Conservation (phyloP, 2,888 invertebrate genomes). For the Lathronympha strigana region DNA sequence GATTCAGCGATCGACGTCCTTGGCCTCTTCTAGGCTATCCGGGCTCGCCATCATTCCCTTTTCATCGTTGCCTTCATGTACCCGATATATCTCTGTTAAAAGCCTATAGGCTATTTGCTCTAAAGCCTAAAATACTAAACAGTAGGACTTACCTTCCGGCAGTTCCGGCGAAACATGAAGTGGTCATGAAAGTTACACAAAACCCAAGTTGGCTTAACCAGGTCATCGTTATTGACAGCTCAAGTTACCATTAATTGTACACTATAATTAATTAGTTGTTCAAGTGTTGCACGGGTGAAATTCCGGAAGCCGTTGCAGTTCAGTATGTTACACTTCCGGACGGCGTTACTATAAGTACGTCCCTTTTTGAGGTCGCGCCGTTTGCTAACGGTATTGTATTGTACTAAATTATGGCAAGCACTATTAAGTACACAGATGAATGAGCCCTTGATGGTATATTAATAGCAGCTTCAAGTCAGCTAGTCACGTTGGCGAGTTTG, state of each 20-base stretch:
- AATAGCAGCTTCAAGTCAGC: slow-evolving; percentile 41
- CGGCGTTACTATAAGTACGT: slow-evolving; percentile 52
- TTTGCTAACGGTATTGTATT: slow-evolving; percentile 64
- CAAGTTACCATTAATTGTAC: slow-evolving; percentile 10
- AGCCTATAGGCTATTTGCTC: no score
- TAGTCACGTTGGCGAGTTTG: slow-evolving; percentile 16
- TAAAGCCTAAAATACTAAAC: no score
- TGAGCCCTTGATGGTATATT: slow-evolving; percentile 52
- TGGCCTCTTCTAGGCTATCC: slow-evolving; percentile 58
- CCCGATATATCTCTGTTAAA: background rate
- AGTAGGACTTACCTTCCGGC: no score
- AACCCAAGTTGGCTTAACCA: background rate
- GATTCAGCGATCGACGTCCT: slow-evolving; percentile 59
- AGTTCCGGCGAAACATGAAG: background rate
- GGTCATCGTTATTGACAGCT: background rate
- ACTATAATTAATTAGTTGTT: slow-evolving; percentile 23
- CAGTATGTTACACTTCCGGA: slow-evolving; percentile 67
- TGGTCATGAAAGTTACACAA: background rate
- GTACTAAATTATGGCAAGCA: slow-evolving; percentile 56
- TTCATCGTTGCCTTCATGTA: no score
- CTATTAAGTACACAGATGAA: slow-evolving; percentile 42
- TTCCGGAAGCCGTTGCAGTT: slow-evolving; percentile 66
- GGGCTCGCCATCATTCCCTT: slow-evolving; percentile 46
- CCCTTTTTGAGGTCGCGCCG: slow-evolving; percentile 67
- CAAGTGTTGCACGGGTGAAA: slow-evolving; percentile 49